These are phyloP conservation scores for Globodera rostochiensis DNA, from an alignment of 1,140 invertebrate genomes.

Conservation along the genomic window DNA sequence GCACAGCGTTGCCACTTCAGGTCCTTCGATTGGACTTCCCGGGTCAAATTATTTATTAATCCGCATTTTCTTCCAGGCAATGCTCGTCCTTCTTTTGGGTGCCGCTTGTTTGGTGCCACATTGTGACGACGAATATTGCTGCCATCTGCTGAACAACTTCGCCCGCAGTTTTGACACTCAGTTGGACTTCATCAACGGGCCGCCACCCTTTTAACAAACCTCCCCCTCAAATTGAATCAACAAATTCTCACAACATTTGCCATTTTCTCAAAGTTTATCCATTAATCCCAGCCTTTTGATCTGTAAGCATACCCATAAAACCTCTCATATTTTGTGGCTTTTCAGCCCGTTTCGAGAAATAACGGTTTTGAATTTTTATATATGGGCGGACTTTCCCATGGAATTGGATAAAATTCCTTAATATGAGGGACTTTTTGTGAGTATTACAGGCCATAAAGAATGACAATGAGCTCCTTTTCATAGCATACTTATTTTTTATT, in stretches of 20 bases:
- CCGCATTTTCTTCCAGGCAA: constrained; percentile 46
- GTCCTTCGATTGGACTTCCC: constrained; percentile 24
- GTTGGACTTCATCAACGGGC: constrained; percentile 58
- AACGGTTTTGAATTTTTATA: too few species aligned
- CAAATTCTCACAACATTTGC: neutral
- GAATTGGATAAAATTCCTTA: neutral
- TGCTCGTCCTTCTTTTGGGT: constrained; percentile 59
- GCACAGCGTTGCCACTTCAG: constrained; percentile 61
- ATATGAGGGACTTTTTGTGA: too few species aligned
- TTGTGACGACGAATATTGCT: constrained; percentile 63
- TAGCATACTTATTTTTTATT: too few species aligned
- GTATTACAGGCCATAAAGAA: too few species aligned
- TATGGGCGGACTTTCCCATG: too few species aligned
- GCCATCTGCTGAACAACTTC: constrained; percentile 62
- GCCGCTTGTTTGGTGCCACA: constrained; percentile 61
- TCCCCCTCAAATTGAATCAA: neutral
- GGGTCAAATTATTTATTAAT: neutral
- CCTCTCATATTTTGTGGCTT: too few species aligned
- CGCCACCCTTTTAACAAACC: constrained; percentile 55
- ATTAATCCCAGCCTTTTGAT: too few species aligned
- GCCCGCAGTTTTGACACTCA: constrained; percentile 56
- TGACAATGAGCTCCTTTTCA: too few species aligned
- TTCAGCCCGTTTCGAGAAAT: too few species aligned
- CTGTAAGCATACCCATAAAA: too few species aligned
- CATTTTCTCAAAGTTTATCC: neutral